Conservation (phyloP, 2,113 vertebrate species). For the Ranitomeya imitator region DNA sequence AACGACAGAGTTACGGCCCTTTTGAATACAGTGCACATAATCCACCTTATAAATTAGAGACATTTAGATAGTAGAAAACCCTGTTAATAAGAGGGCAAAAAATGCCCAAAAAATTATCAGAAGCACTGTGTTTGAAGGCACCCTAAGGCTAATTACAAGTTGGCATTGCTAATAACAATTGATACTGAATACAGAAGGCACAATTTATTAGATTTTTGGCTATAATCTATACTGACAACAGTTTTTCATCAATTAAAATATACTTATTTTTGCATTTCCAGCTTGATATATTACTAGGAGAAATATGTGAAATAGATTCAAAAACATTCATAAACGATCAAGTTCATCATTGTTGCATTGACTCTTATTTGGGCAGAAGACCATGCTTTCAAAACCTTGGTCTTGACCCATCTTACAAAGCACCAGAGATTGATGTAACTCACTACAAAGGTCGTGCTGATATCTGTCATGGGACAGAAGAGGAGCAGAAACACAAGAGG, state of each 20-base stretch:
- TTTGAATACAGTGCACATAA: too few species aligned
- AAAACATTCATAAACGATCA: conserved; percentile 65
- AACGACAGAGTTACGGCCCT: too few species aligned
- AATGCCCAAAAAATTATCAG: too few species aligned
- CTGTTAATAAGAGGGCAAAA: too few species aligned
- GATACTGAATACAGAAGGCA: background rate
- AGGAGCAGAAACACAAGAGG: conserved; percentile 56
- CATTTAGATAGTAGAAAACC: too few species aligned
- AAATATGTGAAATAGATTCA: conserved; percentile 68
- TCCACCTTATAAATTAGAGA: too few species aligned
- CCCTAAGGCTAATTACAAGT: background rate
- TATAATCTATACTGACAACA: background rate
- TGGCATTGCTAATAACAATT: background rate
- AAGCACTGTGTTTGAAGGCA: too few species aligned
- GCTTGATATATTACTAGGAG: conserved; percentile 67
- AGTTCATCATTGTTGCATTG: conserved; percentile 66
- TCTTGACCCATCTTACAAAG: conserved; percentile 65
- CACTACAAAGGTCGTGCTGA: conserved; percentile 65
- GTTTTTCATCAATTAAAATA: background rate
- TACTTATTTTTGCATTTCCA: conserved; percentile 53
- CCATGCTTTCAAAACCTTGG: conserved; percentile 68
- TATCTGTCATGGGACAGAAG: conserved; percentile 57
- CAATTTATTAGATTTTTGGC: background rate
- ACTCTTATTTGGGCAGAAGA: conserved; percentile 66
- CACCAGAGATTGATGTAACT: conserved; percentile 61